Conservation (phyloP, 2,797 vertebrate genomes). For the Myripristis jacobus region DNA sequence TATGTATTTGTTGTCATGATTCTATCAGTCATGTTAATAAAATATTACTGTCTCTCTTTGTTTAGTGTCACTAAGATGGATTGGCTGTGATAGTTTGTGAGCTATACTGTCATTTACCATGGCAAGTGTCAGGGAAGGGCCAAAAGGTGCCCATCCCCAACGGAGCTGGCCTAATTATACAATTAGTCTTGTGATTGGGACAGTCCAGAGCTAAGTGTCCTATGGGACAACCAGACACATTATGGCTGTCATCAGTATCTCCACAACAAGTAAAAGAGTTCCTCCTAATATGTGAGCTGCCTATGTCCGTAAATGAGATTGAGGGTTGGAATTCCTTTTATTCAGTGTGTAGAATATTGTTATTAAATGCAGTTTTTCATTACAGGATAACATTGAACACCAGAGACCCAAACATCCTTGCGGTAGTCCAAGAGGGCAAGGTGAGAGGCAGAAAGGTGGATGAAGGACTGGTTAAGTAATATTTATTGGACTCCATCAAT, state of each 20-base stretch:
- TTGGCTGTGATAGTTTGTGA: slow-evolving; percentile 79
- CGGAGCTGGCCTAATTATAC: slow-evolving; percentile 85
- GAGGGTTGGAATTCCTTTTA: slow-evolving; percentile 22
- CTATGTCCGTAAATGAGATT: slow-evolving; percentile 24
- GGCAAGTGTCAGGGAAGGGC: slow-evolving; percentile 81
- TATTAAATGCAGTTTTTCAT: not conserved
- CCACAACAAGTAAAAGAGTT: slow-evolving; percentile 61
- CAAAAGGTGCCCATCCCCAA: slow-evolving; percentile 84
- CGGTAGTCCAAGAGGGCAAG: slow-evolving; percentile 8
- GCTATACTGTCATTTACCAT: slow-evolving; percentile 83
- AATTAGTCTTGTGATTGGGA: slow-evolving; percentile 86
- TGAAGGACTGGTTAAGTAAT: slow-evolving; percentile 13
- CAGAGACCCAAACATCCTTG: not conserved
- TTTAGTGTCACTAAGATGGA: slow-evolving; percentile 81
- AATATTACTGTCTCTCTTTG: slow-evolving; percentile 64
- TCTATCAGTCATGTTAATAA: slow-evolving; percentile 65
- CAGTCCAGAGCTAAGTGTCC: slow-evolving; percentile 81
- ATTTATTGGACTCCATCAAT: slow-evolving; percentile 47
- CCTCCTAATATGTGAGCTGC: slow-evolving; percentile 26
- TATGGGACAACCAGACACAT: slow-evolving; percentile 82
- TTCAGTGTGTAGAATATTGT: slow-evolving; percentile 8
- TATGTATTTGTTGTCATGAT: slow-evolving; percentile 11
- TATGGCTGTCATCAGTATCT: slow-evolving; percentile 81
- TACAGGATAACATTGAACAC: too few relatives aligned
- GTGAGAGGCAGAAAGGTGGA: slow-evolving; percentile 5